Evolutionary conservation across 2,888 invertebrate species (phyloP).

Genomic region (Drosophila nr. perissopoda): DNA sequence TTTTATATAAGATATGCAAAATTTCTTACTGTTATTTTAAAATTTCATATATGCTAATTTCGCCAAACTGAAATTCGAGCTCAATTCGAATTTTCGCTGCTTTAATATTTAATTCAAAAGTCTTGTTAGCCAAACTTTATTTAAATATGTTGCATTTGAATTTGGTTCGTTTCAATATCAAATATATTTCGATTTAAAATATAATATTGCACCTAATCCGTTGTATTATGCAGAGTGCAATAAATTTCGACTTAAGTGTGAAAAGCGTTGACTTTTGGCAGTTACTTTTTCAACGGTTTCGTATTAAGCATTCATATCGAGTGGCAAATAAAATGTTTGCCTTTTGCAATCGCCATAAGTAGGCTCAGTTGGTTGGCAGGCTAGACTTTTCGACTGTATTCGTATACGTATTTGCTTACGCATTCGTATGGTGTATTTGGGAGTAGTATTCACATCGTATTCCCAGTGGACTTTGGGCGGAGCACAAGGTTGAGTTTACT

Average conservation of each 20-base stretch:
- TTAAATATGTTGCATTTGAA: not conserved
- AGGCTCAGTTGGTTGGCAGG: not conserved
- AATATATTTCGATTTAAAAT: not conserved
- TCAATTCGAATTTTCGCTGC: not conserved
- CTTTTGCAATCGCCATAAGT: constrained; percentile 2
- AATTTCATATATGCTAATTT: not conserved
- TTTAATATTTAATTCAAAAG: not conserved
- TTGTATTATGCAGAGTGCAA: constrained; percentile 2
- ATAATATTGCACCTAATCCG: not conserved
- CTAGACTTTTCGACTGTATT: constrained; percentile 1
- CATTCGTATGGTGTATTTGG: not conserved
- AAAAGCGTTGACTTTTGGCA: constrained; percentile 28
- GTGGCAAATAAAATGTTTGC: constrained; percentile 33
- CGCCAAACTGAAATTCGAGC: fast-evolving
- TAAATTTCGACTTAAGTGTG: constrained; percentile 2
- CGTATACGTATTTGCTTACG: not conserved
- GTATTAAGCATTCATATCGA: constrained; percentile 45
- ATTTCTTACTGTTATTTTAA: too few relatives aligned
- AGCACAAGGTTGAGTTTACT: constrained; percentile 17
- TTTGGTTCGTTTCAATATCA: not conserved
- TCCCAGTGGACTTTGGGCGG: constrained; percentile 13
- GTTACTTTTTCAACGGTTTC: constrained; percentile 16
- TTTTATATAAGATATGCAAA: too few relatives aligned
- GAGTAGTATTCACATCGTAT: constrained; percentile 1
- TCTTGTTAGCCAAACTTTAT: not conserved